phyloP scores from a whole-genome alignment of 2,113 vertebrate genomes.

The Tretioscincus oriximinensis region DNA sequence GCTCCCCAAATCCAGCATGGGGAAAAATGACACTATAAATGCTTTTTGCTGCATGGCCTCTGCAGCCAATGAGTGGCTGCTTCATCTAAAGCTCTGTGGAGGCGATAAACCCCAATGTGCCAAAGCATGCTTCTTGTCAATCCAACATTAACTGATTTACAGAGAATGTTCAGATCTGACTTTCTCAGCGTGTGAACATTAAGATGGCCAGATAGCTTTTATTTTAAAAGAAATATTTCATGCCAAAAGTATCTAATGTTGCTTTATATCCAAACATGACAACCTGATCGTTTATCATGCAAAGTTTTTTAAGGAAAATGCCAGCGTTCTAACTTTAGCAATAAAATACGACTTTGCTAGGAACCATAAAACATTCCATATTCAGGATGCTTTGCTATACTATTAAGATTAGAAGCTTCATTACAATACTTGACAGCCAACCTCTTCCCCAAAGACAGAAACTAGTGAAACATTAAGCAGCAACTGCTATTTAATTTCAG shows the following conservation, averaged over 20 bases:
- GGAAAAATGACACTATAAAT: slow-evolving; percentile 17
- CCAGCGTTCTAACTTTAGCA: neutral
- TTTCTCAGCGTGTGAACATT: neutral
- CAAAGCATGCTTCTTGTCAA: neutral
- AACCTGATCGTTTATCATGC: neutral
- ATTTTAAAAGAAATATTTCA: neutral
- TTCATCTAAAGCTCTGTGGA: slow-evolving; percentile 1
- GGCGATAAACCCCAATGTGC: slow-evolving; percentile 12
- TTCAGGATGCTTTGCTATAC: neutral
- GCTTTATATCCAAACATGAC: neutral
- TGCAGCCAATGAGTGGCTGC: neutral
- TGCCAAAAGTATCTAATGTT: neutral
- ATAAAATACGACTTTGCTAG: neutral
- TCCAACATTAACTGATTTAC: neutral
- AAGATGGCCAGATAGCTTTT: neutral
- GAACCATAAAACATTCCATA: neutral
- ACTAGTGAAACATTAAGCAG: neutral
- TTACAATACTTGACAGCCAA: neutral
- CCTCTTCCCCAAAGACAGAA: slow-evolving; percentile 7
- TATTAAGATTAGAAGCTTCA: neutral
- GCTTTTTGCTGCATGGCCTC: slow-evolving; percentile 16
- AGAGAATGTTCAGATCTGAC: slow-evolving; percentile 2
- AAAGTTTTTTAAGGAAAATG: neutral
- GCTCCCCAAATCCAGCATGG: slow-evolving; percentile 24
- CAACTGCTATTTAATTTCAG: neutral